Evolutionary conservation across 2,797 vertebrate species (phyloP), one percentile per base, ranked within the genome.

Genomic region (Spinus olivaceus): DNA sequence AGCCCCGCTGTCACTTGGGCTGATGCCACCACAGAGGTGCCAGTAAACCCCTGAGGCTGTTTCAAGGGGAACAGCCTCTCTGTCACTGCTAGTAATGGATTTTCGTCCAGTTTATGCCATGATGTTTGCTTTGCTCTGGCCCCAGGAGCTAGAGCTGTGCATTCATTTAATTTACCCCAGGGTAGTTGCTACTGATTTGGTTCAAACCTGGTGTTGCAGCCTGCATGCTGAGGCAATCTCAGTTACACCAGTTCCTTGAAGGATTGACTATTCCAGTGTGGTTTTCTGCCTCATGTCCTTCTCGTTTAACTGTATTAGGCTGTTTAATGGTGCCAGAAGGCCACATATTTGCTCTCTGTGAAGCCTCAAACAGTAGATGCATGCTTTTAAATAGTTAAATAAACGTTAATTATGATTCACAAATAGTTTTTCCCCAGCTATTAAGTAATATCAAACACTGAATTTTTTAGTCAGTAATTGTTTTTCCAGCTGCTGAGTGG

Each of bases 391-490:
- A 73, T 84, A 72, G 90, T 92, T 95, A 94, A 90, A 64, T 83
- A 97, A 97, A 89, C 10, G n/a, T 86, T 97, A 95, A 95, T 96
- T 95, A 85, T 70, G 57, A 94, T 92, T 92, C 95, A 88, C 30
- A 13, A 93, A 69, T 85, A 96, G 82, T 92, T 96, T 96, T 96
- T 67, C 90, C 88, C 37, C 28, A 92, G 16, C 88, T 96, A 94
- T 70, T 95, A 88, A 59, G 35, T 95, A 92, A 85, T 96, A 96
- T 46, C 74, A 96, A 94, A 90, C 85, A 79, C 77, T 84, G 73
- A 89, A 74, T 91, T 95, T 96, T 97, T 97, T 86, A 95, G 22
- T 95, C 93, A 88, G 80, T 91, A 95, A 89, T 95, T 97, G 77
- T 83, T 93, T 97, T 97, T 93, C 77, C 91, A 97, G 80, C 72